Base-by-base conservation (phyloP, 2,888 invertebrate species). In the Congeria kusceri region DNA sequence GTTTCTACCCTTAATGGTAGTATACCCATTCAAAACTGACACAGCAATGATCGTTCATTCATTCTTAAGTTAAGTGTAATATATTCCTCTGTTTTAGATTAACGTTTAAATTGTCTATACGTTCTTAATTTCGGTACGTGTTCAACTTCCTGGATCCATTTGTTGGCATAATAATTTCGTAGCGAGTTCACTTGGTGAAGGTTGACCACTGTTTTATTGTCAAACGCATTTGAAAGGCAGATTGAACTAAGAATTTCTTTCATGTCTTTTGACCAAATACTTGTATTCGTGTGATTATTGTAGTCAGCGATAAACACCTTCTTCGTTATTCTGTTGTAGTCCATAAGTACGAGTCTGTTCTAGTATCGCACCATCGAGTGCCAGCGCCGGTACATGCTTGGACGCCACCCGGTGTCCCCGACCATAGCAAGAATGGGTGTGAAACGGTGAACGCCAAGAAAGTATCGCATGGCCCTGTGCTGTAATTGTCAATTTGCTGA, bases 401-500 rank as follows among this genome's bases (percentile, higher is more conserved):
- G 79, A 23, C 75, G 29, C 75, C 70, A 66, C 0, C 70, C 75
- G n/a, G 28, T 44, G 62, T 80, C 80, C 18, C 71, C 71, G 13
- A 56, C 18, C 29, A 70, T 58, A n/a, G 47, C 71, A 18, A 62
- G 62, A 32, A 32, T 29, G 5, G 62, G 39, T 15, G 62, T 39
- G 39, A 62, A 62, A 13, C 62, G 15, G 39, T 62, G 62, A 20
- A 62, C 62, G n/a, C 62, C 62, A n/a, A 75, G 56, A 49, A 66
- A 70, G 64, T 77, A 77, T 28, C 77, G 49, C 13, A 80, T 64
- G 4, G 64, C 70, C 46, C 76, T 47, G 56, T 72, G 23, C n/a
- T 62, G 62, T 11, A 62, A 23, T 62, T 62, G 32, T 62, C 62
- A 20, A 62, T 32, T 9, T 13, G n/a, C 7, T 71, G 49, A 59